Conservation (phyloP, 2,797 vertebrate species). For the Sebastes alutus region DNA sequence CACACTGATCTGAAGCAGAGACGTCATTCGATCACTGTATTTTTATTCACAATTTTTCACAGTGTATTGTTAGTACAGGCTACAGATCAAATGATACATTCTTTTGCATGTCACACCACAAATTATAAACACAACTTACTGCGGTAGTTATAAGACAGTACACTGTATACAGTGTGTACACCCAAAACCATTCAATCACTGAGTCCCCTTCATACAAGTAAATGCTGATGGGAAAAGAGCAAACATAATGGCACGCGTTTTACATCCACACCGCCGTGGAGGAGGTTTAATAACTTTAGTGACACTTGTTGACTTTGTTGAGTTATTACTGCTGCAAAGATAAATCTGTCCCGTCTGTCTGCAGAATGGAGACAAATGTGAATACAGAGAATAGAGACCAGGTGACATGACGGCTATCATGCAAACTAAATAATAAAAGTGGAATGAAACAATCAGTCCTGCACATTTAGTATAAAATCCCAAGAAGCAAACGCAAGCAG, state of each 20-base stretch:
- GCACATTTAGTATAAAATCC: neutral
- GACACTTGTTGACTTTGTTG: neutral
- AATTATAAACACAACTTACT: neutral
- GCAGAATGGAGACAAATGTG: neutral
- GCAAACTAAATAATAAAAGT: neutral
- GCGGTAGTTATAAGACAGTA: neutral
- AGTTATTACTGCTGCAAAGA: neutral
- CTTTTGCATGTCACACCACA: neutral
- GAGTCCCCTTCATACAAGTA: neutral
- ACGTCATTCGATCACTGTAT: neutral
- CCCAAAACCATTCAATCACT: neutral
- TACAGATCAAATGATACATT: neutral
- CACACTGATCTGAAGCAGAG: neutral
- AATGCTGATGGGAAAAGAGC: neutral
- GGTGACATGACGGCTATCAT: neutral
- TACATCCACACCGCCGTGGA: neutral
- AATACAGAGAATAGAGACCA: conserved; percentile 1
- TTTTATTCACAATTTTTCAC: conserved; percentile 34
- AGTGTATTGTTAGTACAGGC: neutral
- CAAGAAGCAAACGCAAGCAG: neutral
- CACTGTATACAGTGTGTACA: neutral
- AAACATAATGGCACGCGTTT: neutral
- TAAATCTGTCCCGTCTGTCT: neutral
- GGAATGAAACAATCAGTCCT: neutral
- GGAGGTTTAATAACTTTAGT: neutral